Evolutionary conservation across 2,797 vertebrate genomes (phyloP).

Genomic region (Phylloscopus collybita): DNA sequence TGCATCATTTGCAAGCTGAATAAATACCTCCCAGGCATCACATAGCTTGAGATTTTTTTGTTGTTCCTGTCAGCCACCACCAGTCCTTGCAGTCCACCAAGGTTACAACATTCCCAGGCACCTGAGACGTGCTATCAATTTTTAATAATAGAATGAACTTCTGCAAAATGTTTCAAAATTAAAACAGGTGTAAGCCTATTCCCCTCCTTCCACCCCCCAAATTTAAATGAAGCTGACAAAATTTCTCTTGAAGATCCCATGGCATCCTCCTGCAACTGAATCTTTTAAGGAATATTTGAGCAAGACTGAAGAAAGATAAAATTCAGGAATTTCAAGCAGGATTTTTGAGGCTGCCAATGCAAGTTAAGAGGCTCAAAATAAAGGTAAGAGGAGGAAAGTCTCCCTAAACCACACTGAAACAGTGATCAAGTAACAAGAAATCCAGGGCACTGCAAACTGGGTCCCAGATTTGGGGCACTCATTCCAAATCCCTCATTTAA

Average conservation of each 20-base stretch:
- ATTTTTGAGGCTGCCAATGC: not conserved
- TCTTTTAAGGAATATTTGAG: not conserved
- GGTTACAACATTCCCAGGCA: not conserved
- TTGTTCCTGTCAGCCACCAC: not conserved
- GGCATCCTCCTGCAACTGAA: not conserved
- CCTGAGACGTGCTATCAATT: rapidly evolving
- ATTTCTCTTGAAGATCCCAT: not conserved
- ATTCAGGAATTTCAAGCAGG: not conserved
- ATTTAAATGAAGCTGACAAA: not conserved
- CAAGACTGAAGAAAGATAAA: not conserved
- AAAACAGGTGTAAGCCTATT: not conserved
- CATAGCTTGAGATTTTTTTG: not conserved
- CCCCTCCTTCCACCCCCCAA: not conserved
- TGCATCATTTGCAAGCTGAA: not conserved
- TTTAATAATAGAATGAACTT: not conserved
- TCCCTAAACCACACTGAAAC: rapidly evolving
- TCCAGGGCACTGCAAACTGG: not conserved
- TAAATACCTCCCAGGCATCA: not conserved
- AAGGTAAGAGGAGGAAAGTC: not conserved
- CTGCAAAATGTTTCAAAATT: not conserved
- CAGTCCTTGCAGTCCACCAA: not conserved
- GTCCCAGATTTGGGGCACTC: not conserved
- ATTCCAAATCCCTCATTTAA: not conserved
- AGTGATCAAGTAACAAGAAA: not conserved
- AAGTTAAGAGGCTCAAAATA: not conserved